These are phyloP conservation scores for Neria commutata DNA, from an alignment of 2,888 invertebrate genomes.

Conservation along the genomic window DNA sequence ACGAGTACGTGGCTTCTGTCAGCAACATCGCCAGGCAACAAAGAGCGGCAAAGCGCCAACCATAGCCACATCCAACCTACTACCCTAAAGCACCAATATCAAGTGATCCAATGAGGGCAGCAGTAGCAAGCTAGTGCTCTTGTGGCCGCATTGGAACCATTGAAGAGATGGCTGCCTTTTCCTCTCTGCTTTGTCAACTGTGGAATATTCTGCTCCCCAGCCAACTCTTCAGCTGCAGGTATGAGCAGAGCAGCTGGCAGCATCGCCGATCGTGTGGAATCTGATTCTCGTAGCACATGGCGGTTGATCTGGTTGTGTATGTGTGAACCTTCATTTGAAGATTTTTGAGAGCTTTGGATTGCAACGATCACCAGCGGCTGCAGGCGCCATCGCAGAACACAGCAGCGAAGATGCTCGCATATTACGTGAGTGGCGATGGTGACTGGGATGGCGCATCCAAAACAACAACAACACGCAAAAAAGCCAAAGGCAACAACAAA, in stretches of 20 bases:
- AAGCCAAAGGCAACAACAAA: background rate
- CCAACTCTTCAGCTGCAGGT: background rate
- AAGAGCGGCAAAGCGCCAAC: background rate
- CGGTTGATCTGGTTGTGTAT: background rate
- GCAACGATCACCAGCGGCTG: background rate
- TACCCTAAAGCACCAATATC: too few relatives aligned
- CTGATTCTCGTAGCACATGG: background rate
- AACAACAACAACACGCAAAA: too few relatives aligned
- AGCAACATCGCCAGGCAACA: background rate
- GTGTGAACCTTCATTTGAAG: too few relatives aligned
- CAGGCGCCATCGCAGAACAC: conserved; percentile 31
- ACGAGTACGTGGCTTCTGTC: background rate
- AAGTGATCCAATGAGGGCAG: too few relatives aligned
- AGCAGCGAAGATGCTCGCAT: conserved; percentile 44
- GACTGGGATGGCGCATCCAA: conserved; percentile 14
- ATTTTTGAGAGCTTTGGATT: background rate
- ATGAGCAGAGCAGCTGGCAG: background rate
- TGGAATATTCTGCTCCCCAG: background rate
- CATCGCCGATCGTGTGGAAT: background rate
- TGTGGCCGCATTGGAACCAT: too few relatives aligned
- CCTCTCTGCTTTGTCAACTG: too few relatives aligned
- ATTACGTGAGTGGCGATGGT: conserved; percentile 40
- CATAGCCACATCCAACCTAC: background rate
- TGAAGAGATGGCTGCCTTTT: too few relatives aligned
- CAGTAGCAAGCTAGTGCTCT: too few relatives aligned